Evolutionary conservation across 1,140 invertebrate genomes (phyloP).

Genomic region (Drosophila truncata): DNA sequence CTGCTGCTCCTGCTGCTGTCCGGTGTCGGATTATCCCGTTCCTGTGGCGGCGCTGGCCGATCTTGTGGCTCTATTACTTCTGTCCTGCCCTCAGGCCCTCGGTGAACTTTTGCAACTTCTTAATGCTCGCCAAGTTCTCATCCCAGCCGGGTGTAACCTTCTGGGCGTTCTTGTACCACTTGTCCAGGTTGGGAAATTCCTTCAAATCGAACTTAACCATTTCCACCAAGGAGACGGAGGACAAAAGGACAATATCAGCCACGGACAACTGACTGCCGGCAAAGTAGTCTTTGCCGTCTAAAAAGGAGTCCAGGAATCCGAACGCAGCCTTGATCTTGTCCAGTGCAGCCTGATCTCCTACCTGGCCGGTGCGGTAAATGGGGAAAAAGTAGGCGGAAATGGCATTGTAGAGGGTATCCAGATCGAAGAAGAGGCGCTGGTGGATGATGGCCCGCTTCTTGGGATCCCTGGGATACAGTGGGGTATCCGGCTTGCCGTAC

Average conservation of each 20-base stretch:
- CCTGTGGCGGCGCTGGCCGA: slow-evolving; percentile 1
- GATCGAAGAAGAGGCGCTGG: slow-evolving; percentile 91
- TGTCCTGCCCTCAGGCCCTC: neutral
- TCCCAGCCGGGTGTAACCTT: slow-evolving; percentile 87
- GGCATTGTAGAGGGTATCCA: slow-evolving; percentile 88
- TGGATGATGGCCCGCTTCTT: slow-evolving; percentile 89
- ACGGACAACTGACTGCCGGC: slow-evolving; percentile 90
- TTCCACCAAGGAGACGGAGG: slow-evolving; percentile 89
- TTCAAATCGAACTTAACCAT: slow-evolving; percentile 88
- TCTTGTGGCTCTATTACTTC: neutral
- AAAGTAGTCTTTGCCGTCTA: slow-evolving; percentile 88
- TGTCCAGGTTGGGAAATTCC: slow-evolving; percentile 89
- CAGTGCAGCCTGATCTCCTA: slow-evolving; percentile 88
- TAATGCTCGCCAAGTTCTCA: slow-evolving; percentile 30
- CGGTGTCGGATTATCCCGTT: neutral
- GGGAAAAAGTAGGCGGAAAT: slow-evolving; percentile 89
- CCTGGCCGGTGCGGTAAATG: slow-evolving; percentile 87
- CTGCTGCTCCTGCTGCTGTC: slow-evolving; percentile 1
- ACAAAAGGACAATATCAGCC: slow-evolving; percentile 89
- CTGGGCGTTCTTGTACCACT: slow-evolving; percentile 90
- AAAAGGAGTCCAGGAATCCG: slow-evolving; percentile 88
- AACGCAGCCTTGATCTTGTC: slow-evolving; percentile 88
- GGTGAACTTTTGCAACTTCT: slow-evolving; percentile 19
- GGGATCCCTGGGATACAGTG: slow-evolving; percentile 89
- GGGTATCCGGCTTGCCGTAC: slow-evolving; percentile 88